Conservation (phyloP, 2,797 vertebrate species). For the Coreius guichenoti region DNA sequence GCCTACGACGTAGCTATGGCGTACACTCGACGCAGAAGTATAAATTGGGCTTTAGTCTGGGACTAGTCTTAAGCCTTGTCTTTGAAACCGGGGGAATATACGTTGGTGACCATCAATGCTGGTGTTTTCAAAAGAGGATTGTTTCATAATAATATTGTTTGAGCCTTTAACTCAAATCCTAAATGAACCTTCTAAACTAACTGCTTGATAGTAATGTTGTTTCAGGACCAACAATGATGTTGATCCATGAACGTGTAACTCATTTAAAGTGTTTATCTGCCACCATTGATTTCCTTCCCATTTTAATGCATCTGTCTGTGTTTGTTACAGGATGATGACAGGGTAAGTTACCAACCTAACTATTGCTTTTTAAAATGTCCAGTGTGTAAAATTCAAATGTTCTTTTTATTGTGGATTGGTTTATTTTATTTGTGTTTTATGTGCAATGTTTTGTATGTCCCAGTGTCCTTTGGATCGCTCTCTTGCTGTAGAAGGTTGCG, state of each 20-base stretch:
- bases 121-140: no score
- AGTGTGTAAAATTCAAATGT: background rate
- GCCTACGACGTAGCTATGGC: no score
- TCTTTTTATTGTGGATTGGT: background rate
- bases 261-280: background rate
- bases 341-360: slow-evolving; percentile 64
- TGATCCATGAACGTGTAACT: background rate
- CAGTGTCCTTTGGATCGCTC: slow-evolving; percentile 69
- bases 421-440: background rate
- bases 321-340: slow-evolving; percentile 67
- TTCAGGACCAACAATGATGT: background rate
- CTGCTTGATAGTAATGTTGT: background rate
- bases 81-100: no score
- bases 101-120: no score
- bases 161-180: background rate
- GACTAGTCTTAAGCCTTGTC: no score
- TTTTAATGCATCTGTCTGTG: slow-evolving; percentile 44
- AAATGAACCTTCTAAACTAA: background rate
- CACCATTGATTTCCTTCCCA: background rate
- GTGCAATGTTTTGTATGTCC: slow-evolving; percentile 6
- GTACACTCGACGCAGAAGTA: no score
- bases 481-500: slow-evolving; percentile 56
- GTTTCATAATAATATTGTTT: no score
- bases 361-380: background rate
- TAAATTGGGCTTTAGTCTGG: no score